Evolutionary conservation across 1,140 invertebrate species (phyloP).

Genomic region (Antheraea mylitta): DNA sequence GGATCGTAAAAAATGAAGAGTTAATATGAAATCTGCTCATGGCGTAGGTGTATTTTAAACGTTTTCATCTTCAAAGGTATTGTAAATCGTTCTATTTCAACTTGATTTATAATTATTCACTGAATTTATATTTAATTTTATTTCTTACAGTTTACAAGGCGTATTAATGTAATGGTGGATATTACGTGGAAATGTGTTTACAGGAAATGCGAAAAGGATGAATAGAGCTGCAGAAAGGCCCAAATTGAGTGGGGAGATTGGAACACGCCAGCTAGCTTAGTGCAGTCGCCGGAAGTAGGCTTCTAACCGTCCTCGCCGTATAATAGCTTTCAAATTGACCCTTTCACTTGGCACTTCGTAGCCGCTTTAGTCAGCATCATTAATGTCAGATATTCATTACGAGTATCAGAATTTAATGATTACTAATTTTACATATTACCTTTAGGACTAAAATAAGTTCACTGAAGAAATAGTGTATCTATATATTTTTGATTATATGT

Average conservation of each 20-base stretch:
- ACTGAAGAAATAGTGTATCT: no score
- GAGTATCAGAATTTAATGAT: conserved; percentile 33
- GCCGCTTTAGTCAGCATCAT: conserved; percentile 44
- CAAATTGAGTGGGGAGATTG: conserved; percentile 71
- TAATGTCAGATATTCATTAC: neutral
- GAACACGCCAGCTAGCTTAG: conserved; percentile 73
- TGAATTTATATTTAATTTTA: neutral
- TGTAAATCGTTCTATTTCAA: neutral
- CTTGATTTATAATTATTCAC: neutral
- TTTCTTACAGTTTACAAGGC: conserved; percentile 10
- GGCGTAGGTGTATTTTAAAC: neutral
- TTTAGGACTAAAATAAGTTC: no score
- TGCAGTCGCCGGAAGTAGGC: conserved; percentile 74
- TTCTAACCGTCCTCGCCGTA: conserved; percentile 65
- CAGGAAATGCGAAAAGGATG: conserved; percentile 50
- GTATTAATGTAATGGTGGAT: neutral
- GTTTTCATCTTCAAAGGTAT: conserved; percentile 16
- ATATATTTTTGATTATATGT: no score
- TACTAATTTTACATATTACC: conserved; percentile 7
- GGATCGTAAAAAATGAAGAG: conserved; percentile 56
- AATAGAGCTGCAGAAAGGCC: conserved; percentile 67
- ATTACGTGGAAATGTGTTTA: conserved; percentile 47
- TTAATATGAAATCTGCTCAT: conserved; percentile 53
- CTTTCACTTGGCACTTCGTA: conserved; percentile 55
- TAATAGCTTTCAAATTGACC: conserved; percentile 76